phyloP scores from a whole-genome alignment of 2,113 vertebrate species.

The Dolichallabes microphthalmus region DNA sequence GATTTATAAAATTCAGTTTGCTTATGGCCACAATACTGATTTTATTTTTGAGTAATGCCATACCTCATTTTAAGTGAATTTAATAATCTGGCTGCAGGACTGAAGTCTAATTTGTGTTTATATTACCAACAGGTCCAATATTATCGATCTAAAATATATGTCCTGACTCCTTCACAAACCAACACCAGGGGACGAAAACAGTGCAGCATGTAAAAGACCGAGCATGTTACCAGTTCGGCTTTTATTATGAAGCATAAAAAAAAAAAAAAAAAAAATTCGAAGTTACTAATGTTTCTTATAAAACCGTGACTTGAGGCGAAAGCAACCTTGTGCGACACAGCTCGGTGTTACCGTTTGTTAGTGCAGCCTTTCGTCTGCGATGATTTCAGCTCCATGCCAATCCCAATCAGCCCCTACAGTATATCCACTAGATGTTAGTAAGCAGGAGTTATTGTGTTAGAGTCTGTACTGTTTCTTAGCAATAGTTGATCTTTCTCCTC shows the following conservation, averaged over 20 bases:
- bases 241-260: slow-evolving; percentile 6
- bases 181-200: neutral
- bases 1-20: neutral
- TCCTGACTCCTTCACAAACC: neutral
- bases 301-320: slow-evolving; percentile 2
- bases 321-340: neutral
- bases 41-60: neutral
- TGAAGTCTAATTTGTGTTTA: neutral
- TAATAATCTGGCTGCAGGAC: neutral
- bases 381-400: slow-evolving; percentile 16
- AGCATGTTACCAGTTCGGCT: neutral
- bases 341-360: neutral
- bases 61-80: neutral
- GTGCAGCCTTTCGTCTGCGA: neutral
- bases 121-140: neutral
- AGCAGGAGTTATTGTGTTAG: slow-evolving; percentile 4
- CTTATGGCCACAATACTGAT: neutral
- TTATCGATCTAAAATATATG: neutral
- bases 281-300: neutral
- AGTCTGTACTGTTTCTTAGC: neutral
- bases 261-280: neutral
- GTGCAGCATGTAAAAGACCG: neutral
- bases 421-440: slow-evolving; percentile 21
- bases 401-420: neutral
- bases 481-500: slow-evolving; percentile 10